Percentiles rank a stretch among this genome's conserved stretches.
phyloP scores from a whole-genome alignment of 2,113 vertebrate genomes.

The Cervus canadensis region DNA sequence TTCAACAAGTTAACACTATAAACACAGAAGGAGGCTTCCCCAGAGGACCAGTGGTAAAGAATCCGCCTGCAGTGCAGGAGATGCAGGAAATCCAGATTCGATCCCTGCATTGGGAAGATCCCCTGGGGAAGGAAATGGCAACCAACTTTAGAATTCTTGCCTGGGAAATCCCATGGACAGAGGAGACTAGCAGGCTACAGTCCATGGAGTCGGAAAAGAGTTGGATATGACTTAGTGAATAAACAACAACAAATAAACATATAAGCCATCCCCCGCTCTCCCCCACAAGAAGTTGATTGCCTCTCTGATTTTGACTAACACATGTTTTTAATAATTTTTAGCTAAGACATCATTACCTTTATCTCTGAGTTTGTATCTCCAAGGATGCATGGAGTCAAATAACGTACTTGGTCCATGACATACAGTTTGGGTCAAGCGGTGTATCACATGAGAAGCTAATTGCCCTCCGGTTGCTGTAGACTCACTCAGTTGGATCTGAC shows the following conservation, averaged over 20 bases:
- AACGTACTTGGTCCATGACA: neutral
- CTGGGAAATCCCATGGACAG: neutral
- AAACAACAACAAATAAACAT: neutral
- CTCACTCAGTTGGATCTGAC: neutral
- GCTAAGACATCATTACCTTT: neutral
- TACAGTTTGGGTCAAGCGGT: neutral
- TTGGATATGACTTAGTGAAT: neutral
- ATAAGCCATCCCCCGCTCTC: neutral
- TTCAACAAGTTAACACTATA: neutral
- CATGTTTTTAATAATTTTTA: neutral
- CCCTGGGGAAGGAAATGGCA: neutral
- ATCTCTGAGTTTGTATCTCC: neutral
- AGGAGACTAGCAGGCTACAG: neutral
- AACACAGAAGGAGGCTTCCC: neutral
- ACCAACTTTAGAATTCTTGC: neutral
- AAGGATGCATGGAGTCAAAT: neutral
- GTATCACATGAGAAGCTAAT: neutral
- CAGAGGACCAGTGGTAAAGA: neutral
- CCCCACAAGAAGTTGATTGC: neutral
- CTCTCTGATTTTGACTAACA: neutral
- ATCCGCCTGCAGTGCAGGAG: neutral
- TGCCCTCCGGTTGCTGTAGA: accelerated
- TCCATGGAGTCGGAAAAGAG: neutral
- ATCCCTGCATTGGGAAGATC: neutral
- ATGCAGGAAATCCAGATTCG: neutral